Conservation (phyloP, 2,888 invertebrate genomes). For the Exephanes ischioxanthus region DNA sequence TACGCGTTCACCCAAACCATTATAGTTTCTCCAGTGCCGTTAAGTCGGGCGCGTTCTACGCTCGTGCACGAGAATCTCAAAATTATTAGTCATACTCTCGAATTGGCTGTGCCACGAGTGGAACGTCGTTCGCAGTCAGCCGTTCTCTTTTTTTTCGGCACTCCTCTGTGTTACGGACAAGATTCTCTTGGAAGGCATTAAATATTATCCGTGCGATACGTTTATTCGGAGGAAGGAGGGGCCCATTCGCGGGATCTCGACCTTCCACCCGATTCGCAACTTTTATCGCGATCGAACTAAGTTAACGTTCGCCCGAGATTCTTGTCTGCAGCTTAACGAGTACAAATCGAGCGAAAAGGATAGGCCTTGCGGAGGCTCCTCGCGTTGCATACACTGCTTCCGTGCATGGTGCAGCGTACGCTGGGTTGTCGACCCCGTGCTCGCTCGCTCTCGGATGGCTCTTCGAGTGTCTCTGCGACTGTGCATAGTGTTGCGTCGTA, state of each 20-base stretch:
- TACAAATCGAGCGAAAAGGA: constrained; percentile 33
- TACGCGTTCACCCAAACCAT: not conserved
- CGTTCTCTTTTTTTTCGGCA: not conserved
- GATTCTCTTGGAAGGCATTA: not conserved
- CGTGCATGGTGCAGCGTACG: constrained; percentile 20
- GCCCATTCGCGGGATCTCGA: not conserved
- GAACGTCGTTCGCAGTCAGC: constrained; percentile 1
- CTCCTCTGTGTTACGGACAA: not conserved
- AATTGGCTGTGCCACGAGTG: constrained; percentile 43
- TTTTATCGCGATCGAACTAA: not conserved
- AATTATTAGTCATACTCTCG: constrained; percentile 59
- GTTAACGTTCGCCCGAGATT: constrained; percentile 24
- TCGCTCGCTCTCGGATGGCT: constrained; percentile 18
- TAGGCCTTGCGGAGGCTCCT: not conserved
- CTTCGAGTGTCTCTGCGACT: constrained; percentile 44
- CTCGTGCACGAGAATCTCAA: constrained; percentile 28
- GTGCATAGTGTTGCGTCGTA: constrained; percentile 17
- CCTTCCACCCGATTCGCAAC: not conserved
- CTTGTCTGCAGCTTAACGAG: constrained; percentile 30
- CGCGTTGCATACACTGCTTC: constrained; percentile 45
- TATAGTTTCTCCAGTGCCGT: constrained; percentile 14
- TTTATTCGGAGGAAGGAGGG: not conserved
- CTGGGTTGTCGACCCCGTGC: constrained; percentile 49
- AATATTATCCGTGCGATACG: not conserved
- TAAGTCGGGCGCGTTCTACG: constrained; percentile 15